Base-by-base conservation (phyloP, 2,797 vertebrate species). In the Karalla daura region DNA sequence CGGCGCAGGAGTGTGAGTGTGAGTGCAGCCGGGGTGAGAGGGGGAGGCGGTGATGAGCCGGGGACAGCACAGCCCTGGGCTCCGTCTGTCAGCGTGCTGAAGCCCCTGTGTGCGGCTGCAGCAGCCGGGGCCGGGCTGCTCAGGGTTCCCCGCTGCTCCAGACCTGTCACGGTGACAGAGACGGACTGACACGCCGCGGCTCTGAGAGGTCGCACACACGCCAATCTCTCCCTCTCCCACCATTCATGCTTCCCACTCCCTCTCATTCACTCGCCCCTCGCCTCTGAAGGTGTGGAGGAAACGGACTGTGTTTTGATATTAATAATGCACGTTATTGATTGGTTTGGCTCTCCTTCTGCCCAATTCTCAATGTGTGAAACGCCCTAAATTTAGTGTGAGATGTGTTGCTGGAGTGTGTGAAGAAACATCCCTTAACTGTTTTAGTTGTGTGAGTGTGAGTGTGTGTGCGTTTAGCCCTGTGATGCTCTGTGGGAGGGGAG, bases 61-160 rank as follows among this genome's bases (percentile, higher is more conserved):
- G 27, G 77, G 86, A 86, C 85, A 84, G 79, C 62, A 66, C 74
- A 74, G 78, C 81, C 78, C 80, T 77, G 33, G 81, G 74, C 83
- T 83, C 76, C 65, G 78, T 81, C 83, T 83, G 84, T 90, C 81
- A 86, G 74, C 7, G 13, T 52, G 74, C n/a, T 85, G 79, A 86
- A 81, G 84, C 83, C 85, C 84, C 72, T 46, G 86, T 86, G 81
- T 82, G 81, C 85, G 56, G 74, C 77, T 82, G 81, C 85, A 59
- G 74, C 77, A 52, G 61, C 9, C 64, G 74, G 84, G 72, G 52
- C 76, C 1, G 43, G 63, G 64, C 76, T 49, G 80, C 25, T 76
- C 66, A 36, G 78, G 76, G 72, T 74, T 87, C 66, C 39, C 81
- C 25, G 8, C 77, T 74, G 86, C 59, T 69, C 37, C 68, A 39